These are phyloP conservation scores for Mimachlamys varia DNA, from an alignment of 2,888 invertebrate species.

Conservation along the genomic window DNA sequence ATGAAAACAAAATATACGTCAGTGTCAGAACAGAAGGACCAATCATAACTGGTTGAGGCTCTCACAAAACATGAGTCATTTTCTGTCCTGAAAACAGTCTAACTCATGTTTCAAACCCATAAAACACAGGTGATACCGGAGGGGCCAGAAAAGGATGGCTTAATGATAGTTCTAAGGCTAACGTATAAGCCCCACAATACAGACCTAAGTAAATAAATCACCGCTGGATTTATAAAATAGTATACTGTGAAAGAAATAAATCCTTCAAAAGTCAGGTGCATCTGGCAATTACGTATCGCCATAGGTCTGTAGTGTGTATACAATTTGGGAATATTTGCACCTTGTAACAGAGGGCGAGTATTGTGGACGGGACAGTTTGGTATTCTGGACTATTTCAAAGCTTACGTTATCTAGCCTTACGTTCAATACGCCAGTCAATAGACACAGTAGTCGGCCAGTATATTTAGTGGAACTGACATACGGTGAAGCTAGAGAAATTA, in stretches of 20 bases:
- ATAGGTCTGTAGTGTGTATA: conserved; percentile 24
- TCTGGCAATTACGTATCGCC: conserved; percentile 13
- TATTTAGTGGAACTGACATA: conserved; percentile 51
- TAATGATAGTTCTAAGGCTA: background rate
- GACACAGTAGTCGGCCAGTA: conserved; percentile 29
- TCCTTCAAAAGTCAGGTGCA: conserved; percentile 32
- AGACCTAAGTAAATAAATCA: conserved; percentile 2
- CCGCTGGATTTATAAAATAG: background rate
- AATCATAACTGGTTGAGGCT: background rate
- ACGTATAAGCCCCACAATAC: background rate
- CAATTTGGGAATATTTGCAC: conserved; percentile 8
- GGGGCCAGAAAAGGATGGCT: background rate
- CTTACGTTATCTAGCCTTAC: background rate
- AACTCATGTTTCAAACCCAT: conserved; percentile 20
- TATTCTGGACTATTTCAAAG: conserved; percentile 12
- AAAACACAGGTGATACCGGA: conserved; percentile 22
- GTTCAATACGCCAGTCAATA: conserved; percentile 27
- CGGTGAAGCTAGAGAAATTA: conserved; percentile 47
- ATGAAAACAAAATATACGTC: background rate
- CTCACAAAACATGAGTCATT: background rate
- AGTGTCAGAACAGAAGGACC: background rate
- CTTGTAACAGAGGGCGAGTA: background rate
- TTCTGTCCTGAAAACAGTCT: background rate
- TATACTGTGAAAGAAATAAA: conserved; percentile 26
- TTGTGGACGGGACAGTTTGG: background rate